Evolutionary conservation across 2,888 invertebrate species (phyloP), one percentile per base, ranked within the genome.

Genomic region (Neoitamus cyanurus): DNA sequence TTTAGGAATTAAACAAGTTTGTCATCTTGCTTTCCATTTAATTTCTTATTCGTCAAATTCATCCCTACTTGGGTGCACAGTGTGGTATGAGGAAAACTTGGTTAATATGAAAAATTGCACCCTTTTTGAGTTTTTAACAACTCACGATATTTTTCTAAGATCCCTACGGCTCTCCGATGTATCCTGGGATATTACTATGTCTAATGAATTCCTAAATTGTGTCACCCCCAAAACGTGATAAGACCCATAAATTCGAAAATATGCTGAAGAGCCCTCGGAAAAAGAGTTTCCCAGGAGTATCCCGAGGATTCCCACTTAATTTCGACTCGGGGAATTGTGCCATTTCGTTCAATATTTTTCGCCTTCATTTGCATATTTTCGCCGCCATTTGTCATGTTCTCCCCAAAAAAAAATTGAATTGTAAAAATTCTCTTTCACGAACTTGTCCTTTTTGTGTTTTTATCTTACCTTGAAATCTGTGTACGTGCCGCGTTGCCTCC

Each of bases 371-470:
- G 73, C 31, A 77, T 78, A 69, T 70, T 84, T 77, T 42, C 78
- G 70, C 25, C 30, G 84, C 84, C 84, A 84, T 84, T 84, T 77
- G 77, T 84, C 84, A 84, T 78, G 78, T 84, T 84, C 78, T 42
- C 70, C 36, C 42, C 77, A 15, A 11, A 37, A 46, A 58, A 73
- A 77, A 84, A 84, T 84, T 78, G 78, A 80, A 84, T 84, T 84
- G 78, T 84, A 69, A 70, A 78, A 84, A 84, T 84, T 84, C 68
- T 34, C 37, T 84, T 78, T 69, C 82, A 82, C 37, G 82, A 69
- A 82, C 82, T 82, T 82, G 34, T 69, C 42, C 69, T 82, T 69
- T 82, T 82, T 82, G 69, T 82, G 68, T 68, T 82, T 82, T 82
- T 82, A 82, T 68, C 82, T 82, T 69, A 82, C 82, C 82, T 82